These are phyloP conservation scores for Phyllotreta striolata DNA, from an alignment of 2,888 invertebrate genomes.

Conservation along the genomic window DNA sequence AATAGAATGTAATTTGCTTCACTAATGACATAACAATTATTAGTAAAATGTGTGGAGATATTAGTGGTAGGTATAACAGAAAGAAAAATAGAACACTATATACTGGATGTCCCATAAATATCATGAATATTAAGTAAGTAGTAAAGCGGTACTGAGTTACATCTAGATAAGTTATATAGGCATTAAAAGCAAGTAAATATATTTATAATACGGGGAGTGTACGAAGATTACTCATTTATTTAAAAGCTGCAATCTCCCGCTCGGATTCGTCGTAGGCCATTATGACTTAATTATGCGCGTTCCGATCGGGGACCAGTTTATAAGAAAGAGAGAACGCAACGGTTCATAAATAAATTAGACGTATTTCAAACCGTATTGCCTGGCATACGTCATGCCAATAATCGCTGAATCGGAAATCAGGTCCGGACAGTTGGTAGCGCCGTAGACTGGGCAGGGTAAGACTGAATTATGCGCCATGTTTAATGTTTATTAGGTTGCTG, in stretches of 20 bases:
- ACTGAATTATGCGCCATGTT: conserved; percentile 61
- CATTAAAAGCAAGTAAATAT: too few species aligned
- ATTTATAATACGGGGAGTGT: too few species aligned
- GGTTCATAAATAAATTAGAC: conserved; percentile 51
- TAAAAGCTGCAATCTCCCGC: conserved; percentile 26
- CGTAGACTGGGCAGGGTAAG: conserved; percentile 56
- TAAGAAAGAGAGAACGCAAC: conserved; percentile 46
- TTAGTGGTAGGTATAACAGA: too few species aligned
- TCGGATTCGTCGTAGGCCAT: conserved; percentile 34
- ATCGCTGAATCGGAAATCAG: conserved; percentile 52
- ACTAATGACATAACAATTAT: too few species aligned
- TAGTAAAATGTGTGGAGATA: too few species aligned
- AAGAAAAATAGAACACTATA: too few species aligned
- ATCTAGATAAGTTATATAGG: too few species aligned
- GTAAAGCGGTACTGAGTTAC: too few species aligned
- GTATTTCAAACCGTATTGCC: conserved; percentile 49
- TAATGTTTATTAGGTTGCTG: conserved; percentile 61
- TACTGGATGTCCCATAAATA: too few species aligned
- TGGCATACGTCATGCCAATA: conserved; percentile 50
- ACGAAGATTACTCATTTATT: conserved; percentile 17
- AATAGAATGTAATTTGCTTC: too few species aligned
- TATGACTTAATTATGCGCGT: conserved; percentile 48
- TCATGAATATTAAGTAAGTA: too few species aligned
- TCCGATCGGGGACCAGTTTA: conserved; percentile 37
- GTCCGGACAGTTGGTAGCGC: conserved; percentile 49